Percentiles rank a stretch among this genome's conserved stretches.
These are phyloP conservation scores for Podiceps cristatus DNA, from an alignment of 2,113 vertebrate genomes.

Conservation along the genomic window DNA sequence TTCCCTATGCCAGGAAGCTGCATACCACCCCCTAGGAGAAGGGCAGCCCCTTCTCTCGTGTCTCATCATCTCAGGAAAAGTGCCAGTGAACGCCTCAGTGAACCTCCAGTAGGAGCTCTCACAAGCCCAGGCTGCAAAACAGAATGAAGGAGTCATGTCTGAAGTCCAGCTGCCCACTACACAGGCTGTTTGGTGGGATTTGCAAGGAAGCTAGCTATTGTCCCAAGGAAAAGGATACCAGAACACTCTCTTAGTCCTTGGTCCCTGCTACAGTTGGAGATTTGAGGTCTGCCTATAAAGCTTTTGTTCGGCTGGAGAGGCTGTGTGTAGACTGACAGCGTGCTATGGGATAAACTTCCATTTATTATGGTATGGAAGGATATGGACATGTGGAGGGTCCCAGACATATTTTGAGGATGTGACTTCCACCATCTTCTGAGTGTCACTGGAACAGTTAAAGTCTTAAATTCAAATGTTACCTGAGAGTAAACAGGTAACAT, in stretches of 20 bases:
- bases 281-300: background rate
- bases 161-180: background rate
- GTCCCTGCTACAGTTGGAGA: background rate
- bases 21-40: rapidly evolving
- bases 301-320: background rate
- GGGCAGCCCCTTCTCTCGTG: background rate
- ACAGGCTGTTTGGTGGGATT: background rate
- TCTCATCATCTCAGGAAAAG: background rate
- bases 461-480: background rate
- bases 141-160: background rate
- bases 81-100: background rate
- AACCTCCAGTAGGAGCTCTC: background rate
- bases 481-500: background rate
- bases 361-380: background rate
- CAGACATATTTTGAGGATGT: background rate
- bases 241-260: background rate
- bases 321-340: background rate
- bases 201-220: background rate
- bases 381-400: background rate
- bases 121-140: background rate
- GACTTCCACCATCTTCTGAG: background rate
- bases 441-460: background rate
- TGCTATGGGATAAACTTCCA: background rate
- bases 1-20: background rate
- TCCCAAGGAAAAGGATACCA: background rate